Evolutionary conservation across 1,140 invertebrate genomes (phyloP).

Genomic region (Formica exsecta): DNA sequence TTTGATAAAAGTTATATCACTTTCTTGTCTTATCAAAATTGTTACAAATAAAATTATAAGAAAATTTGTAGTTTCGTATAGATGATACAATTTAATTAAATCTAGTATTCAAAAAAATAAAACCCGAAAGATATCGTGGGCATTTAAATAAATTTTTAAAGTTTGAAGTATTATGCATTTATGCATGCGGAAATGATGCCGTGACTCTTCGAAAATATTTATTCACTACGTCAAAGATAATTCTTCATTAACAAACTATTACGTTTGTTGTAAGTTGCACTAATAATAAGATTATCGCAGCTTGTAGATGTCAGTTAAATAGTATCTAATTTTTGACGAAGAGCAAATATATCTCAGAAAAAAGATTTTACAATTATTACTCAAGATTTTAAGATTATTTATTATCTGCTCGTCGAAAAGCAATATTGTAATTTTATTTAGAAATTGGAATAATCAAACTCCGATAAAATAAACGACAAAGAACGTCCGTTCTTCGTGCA

Average conservation of each 20-base stretch:
- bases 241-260: background rate
- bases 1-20: background rate
- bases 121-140: background rate
- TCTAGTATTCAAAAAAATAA: background rate
- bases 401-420: too few species aligned
- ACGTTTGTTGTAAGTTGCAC: background rate
- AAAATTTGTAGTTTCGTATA: background rate
- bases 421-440: background rate
- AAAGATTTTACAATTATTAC: too few species aligned
- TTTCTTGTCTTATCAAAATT: background rate
- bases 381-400: too few species aligned
- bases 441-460: background rate
- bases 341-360: background rate
- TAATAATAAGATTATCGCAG: too few species aligned
- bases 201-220: background rate
- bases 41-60: background rate
- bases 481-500: constrained; percentile 24
- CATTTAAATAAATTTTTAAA: background rate
- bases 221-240: background rate
- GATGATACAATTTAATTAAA: constrained; percentile 1
- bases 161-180: constrained; percentile 9
- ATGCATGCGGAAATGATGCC: background rate
- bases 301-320: background rate
- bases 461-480: background rate
- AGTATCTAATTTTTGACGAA: background rate